These are phyloP conservation scores for Phortica variegata DNA, from an alignment of 1,140 invertebrate species.

Conservation along the genomic window DNA sequence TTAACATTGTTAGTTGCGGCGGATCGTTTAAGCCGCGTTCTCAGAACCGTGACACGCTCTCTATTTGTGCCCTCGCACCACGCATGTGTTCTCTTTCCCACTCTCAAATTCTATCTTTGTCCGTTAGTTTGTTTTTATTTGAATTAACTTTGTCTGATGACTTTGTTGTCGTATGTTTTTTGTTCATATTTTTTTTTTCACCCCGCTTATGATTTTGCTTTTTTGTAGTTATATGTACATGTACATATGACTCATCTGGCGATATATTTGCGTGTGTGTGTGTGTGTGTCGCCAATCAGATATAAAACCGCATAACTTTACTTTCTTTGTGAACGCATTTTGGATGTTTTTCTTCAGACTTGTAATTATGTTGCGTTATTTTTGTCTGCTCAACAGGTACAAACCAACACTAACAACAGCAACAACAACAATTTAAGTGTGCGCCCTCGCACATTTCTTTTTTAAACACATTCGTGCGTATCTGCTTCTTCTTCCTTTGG, in stretches of 20 bases:
- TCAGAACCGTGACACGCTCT: not conserved
- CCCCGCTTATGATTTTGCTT: no score
- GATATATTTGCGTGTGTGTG: no score
- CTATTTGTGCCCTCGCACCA: not conserved
- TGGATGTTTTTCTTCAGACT: conserved; percentile 17
- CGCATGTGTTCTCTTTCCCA: no score
- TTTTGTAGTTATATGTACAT: no score
- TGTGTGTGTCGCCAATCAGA: no score
- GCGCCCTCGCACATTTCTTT: no score
- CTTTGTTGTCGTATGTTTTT: conserved; percentile 4
- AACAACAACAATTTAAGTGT: no score
- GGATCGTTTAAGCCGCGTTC: not conserved
- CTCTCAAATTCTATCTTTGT: not conserved
- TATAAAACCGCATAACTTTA: no score
- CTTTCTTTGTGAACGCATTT: no score
- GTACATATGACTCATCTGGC: conserved; percentile 35
- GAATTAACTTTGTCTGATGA: conserved; percentile 16
- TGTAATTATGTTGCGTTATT: conserved; percentile 23
- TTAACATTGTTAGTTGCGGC: no score
- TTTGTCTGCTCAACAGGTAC: conserved; percentile 49
- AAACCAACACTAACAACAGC: conserved; percentile 5
- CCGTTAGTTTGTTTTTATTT: conserved; percentile 38
- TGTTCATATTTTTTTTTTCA: conserved; percentile 7
- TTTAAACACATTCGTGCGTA: conserved; percentile 16
- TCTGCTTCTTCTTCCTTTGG: conserved; percentile 3